These are phyloP conservation scores for Naja naja DNA, from an alignment of 2,113 vertebrate species.

Conservation along the genomic window DNA sequence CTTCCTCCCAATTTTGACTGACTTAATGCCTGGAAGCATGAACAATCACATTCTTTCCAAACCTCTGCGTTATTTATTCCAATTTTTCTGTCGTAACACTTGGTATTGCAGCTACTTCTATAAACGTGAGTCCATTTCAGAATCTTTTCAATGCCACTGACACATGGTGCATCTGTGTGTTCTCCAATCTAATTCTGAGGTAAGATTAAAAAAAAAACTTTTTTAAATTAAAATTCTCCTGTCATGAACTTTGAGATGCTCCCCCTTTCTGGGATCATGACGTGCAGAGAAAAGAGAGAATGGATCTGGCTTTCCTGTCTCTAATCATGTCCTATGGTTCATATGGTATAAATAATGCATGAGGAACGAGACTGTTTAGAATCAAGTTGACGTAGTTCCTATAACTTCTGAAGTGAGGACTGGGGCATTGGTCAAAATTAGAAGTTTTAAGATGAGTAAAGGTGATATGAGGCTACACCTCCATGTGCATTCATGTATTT, in stretches of 20 bases:
- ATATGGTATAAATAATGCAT: neutral
- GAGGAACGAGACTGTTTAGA: neutral
- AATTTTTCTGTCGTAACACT: conserved; percentile 15
- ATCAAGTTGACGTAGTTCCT: neutral
- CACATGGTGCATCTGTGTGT: neutral
- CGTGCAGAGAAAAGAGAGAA: neutral
- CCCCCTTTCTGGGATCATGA: neutral
- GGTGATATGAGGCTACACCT: neutral
- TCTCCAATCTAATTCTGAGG: neutral
- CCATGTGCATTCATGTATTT: neutral
- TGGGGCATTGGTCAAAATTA: neutral
- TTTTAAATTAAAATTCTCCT: neutral
- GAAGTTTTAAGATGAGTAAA: neutral
- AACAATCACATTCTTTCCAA: conserved; percentile 20
- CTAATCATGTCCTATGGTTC: neutral
- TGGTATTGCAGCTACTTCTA: conserved; percentile 10
- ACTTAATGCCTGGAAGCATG: conserved; percentile 11
- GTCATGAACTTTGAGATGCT: neutral
- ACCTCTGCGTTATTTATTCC: conserved; percentile 17
- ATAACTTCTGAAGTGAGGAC: neutral
- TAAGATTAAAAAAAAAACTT: neutral
- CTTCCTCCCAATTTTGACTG: conserved; percentile 4
- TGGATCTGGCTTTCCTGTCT: neutral
- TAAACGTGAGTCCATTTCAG: neutral
- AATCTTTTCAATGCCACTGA: neutral